Evolutionary conservation across 2,113 vertebrate genomes (phyloP).

Genomic region (Larimichthys crocea): DNA sequence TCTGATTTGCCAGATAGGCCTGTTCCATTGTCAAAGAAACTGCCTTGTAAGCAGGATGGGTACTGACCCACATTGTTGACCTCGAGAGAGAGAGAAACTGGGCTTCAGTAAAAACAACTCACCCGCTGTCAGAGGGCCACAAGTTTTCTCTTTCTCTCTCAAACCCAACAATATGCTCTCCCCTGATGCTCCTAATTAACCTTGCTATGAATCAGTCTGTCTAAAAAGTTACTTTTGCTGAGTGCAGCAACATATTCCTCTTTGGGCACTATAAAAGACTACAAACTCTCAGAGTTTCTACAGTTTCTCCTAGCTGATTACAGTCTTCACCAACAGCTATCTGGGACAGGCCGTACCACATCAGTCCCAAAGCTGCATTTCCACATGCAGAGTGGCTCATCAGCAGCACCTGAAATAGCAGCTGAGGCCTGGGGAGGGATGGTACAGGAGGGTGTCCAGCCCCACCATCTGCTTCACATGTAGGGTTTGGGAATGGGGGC

Average conservation of each 20-base stretch:
- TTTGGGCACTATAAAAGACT: slow-evolving; percentile 11
- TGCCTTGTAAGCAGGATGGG: slow-evolving; percentile 70
- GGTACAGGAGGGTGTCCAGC: slow-evolving; percentile 43
- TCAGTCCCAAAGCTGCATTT: slow-evolving; percentile 63
- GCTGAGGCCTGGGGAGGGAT: slow-evolving; percentile 53
- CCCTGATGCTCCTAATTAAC: slow-evolving; percentile 33
- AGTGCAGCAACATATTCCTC: slow-evolving; percentile 21
- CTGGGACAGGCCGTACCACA: slow-evolving; percentile 70
- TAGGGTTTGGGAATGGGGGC: slow-evolving; percentile 36
- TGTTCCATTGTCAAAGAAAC: slow-evolving; percentile 74
- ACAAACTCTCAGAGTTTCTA: slow-evolving; percentile 42
- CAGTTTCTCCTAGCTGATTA: slow-evolving; percentile 47
- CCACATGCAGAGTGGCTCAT: slow-evolving; percentile 62
- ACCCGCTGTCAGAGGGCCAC: slow-evolving; percentile 28
- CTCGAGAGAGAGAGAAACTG: slow-evolving; percentile 60
- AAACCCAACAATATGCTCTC: slow-evolving; percentile 16
- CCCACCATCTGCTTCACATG: slow-evolving; percentile 70
- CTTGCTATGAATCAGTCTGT: slow-evolving; percentile 19
- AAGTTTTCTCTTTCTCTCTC: slow-evolving; percentile 1
- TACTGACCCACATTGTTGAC: slow-evolving; percentile 65
- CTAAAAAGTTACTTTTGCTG: slow-evolving; percentile 32
- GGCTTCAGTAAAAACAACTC: slow-evolving; percentile 65
- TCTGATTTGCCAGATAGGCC: slow-evolving; percentile 70
- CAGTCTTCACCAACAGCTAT: slow-evolving; percentile 57
- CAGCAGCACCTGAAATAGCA: slow-evolving; percentile 78